These are phyloP conservation scores for Stichodactyla mertensii DNA, from an alignment of 64 coral and sea anemone species.

Conservation along the genomic window DNA sequence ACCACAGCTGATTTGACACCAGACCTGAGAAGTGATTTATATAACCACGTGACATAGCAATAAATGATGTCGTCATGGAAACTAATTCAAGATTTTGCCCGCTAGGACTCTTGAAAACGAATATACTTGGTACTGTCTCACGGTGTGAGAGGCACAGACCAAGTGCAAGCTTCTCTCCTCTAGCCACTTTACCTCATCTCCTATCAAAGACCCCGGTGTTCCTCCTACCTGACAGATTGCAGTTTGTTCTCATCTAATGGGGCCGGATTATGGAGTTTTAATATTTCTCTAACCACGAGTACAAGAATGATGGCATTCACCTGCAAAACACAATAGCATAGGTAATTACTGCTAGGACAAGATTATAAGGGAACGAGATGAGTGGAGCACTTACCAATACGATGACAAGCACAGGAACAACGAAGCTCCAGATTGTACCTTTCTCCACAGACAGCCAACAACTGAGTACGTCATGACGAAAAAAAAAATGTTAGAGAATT, in stretches of 20 bases:
- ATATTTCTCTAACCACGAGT: constrained; percentile 68
- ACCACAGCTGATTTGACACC: constrained; percentile 67
- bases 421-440: constrained; percentile 90
- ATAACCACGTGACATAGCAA: too few species aligned
- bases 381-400: constrained; percentile 36
- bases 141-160: too few species aligned
- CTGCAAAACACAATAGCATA: constrained; percentile 2
- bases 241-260: constrained; percentile 55
- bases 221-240: constrained; percentile 51
- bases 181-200: not conserved
- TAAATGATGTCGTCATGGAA: not conserved
- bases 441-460: constrained; percentile 87
- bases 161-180: too few species aligned
- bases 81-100: not conserved
- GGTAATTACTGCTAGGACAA: not conserved
- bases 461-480: constrained; percentile 12
- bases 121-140: too few species aligned
- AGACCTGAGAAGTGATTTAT: constrained; percentile 33
- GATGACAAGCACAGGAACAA: constrained; percentile 67
- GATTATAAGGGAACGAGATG: not conserved
- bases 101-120: not conserved
- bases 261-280: constrained; percentile 59
- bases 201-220: not conserved
- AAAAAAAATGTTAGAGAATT: not conserved
- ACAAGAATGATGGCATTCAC: constrained; percentile 79